phyloP scores from a whole-genome alignment of 2,797 vertebrate species.

The Bradypodion ventrale region DNA sequence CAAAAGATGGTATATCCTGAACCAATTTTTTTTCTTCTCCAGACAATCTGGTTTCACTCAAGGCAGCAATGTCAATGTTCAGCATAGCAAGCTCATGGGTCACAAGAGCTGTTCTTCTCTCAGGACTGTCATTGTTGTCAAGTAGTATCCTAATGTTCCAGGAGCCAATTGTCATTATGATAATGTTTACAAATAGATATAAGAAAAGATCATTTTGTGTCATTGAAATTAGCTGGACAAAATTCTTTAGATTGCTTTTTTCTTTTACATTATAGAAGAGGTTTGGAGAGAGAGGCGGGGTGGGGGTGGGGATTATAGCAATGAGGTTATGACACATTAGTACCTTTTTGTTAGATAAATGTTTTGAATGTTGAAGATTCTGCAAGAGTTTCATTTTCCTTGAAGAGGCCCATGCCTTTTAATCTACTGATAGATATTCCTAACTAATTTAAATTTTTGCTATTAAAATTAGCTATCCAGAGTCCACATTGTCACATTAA shows the following conservation, averaged over 20 bases:
- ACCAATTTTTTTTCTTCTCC: too few relatives aligned
- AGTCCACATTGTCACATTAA: slow-evolving; percentile 48
- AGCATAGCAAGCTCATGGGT: too few relatives aligned
- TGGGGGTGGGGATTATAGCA: background rate
- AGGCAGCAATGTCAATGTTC: too few relatives aligned
- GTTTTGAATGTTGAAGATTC: slow-evolving; percentile 45
- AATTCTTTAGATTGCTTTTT: background rate
- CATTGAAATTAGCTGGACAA: background rate
- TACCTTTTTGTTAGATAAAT: slow-evolving; percentile 29
- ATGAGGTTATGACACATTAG: background rate
- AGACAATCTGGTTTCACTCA: too few relatives aligned
- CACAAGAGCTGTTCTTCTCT: too few relatives aligned
- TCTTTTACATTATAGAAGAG: background rate
- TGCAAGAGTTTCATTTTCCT: slow-evolving; percentile 33
- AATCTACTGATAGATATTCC: slow-evolving; percentile 41
- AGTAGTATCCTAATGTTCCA: too few relatives aligned
- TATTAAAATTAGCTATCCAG: slow-evolving; percentile 52
- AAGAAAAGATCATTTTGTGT: background rate
- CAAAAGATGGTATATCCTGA: too few relatives aligned
- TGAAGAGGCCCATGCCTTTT: slow-evolving; percentile 45
- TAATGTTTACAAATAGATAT: background rate
- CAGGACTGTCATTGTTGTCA: too few relatives aligned
- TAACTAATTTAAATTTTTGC: slow-evolving; percentile 43
- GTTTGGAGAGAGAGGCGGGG: too few relatives aligned
- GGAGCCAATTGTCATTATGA: too few relatives aligned